Conservation (phyloP, 2,888 invertebrate species). For the Agrotis clavis region DNA sequence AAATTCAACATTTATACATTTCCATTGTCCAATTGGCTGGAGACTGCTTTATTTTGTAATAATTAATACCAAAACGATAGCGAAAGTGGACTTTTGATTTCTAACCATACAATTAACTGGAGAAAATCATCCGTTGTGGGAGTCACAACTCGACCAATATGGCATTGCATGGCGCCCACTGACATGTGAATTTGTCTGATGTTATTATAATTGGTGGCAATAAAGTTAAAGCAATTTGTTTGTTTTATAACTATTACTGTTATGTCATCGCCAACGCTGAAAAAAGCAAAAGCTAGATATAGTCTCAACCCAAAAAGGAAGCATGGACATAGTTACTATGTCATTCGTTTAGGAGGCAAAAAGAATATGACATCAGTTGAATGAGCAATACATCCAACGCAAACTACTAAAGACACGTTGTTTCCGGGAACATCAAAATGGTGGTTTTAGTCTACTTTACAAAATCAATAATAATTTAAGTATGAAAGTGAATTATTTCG, state of each 20-base stretch:
- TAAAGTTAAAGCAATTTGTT: constrained; percentile 41
- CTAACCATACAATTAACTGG: constrained; percentile 72
- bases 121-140: constrained; percentile 59
- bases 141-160: constrained; percentile 46
- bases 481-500: neutral
- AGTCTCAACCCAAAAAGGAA: constrained; percentile 1
- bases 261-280: constrained; percentile 18
- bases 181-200: constrained; percentile 28
- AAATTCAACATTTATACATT: constrained; percentile 53
- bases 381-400: neutral
- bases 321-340: neutral
- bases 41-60: constrained; percentile 50
- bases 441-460: neutral
- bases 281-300: neutral
- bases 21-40: constrained; percentile 55
- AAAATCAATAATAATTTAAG: neutral
- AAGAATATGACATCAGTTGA: neutral
- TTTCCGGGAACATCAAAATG: neutral
- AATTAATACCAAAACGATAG: constrained; percentile 66
- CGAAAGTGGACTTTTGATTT: constrained; percentile 84
- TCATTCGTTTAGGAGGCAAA: neutral
- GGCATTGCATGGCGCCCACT: constrained; percentile 57
- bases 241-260: constrained; percentile 26
- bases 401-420: neutral
- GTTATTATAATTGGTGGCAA: constrained; percentile 50